Percentiles rank a stretch among this genome's conserved stretches.
These are phyloP conservation scores for Hypselothyrea guttata DNA, from an alignment of 2,888 invertebrate species.

Conservation along the genomic window DNA sequence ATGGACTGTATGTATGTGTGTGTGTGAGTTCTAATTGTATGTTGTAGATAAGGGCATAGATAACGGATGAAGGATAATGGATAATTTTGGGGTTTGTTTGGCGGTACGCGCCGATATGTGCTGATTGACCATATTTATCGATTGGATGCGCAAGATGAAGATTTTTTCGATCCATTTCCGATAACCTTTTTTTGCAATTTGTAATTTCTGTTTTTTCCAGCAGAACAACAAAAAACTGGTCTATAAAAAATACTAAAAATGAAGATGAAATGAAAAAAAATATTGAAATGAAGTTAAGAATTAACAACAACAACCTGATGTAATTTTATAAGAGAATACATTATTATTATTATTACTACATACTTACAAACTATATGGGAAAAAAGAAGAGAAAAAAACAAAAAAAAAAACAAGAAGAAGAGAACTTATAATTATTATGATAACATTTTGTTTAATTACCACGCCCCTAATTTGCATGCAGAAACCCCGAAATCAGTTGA, in stretches of 20 bases:
- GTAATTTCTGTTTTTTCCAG: slow-evolving; percentile 48
- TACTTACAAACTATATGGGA: slow-evolving; percentile 36
- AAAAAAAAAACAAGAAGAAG: slow-evolving; percentile 2
- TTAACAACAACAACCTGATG: slow-evolving; percentile 63
- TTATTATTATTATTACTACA: slow-evolving; percentile 44
- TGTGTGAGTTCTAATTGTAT: slow-evolving; percentile 31
- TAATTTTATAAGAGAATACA: slow-evolving; percentile 64
- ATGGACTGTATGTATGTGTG: slow-evolving; percentile 27
- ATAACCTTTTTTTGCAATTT: slow-evolving; percentile 49
- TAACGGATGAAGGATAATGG: too few species aligned
- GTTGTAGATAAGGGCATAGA: slow-evolving; percentile 19
- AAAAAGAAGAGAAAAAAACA: not conserved
- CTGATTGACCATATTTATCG: not conserved
- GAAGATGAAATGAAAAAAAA: too few species aligned
- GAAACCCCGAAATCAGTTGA: slow-evolving; percentile 47
- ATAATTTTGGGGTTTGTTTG: not conserved
- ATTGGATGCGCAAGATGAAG: slow-evolving; percentile 19
- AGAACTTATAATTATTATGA: slow-evolving; percentile 8
- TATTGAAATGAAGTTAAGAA: slow-evolving; percentile 18
- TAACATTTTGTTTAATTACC: slow-evolving; percentile 40
- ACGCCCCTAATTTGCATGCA: slow-evolving; percentile 38
- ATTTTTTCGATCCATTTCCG: slow-evolving; percentile 40
- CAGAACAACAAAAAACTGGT: slow-evolving; percentile 22
- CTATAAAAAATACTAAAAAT: slow-evolving; percentile 17
- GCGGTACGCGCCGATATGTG: slow-evolving; percentile 11